These are phyloP conservation scores for Mythimna vitellina DNA, from an alignment of 2,888 invertebrate genomes.

Conservation along the genomic window DNA sequence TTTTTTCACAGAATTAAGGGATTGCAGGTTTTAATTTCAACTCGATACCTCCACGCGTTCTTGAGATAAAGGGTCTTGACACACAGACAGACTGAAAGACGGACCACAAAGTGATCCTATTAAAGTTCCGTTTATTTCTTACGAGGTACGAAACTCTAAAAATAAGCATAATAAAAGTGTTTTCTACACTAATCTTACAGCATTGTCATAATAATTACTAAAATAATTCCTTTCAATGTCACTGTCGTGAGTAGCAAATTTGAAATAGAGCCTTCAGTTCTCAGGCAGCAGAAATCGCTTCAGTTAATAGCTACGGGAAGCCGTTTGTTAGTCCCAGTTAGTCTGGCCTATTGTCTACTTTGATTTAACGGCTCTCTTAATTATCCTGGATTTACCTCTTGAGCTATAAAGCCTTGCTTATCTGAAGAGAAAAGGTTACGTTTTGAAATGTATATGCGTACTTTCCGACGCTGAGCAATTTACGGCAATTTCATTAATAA, in stretches of 20 bases:
- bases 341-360: slow-evolving; percentile 35
- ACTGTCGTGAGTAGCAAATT: neutral
- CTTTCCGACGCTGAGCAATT: neutral
- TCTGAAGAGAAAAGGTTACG: slow-evolving; percentile 23
- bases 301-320: slow-evolving; percentile 22
- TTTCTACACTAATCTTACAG: neutral
- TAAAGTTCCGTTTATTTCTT: too few relatives aligned
- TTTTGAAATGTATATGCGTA: neutral
- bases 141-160: too few relatives aligned
- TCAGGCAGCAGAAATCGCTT: slow-evolving; percentile 10
- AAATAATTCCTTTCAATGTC: neutral
- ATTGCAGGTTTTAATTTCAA: too few relatives aligned
- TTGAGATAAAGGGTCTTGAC: too few relatives aligned
- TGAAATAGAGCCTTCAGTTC: neutral
- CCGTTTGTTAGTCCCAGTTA: slow-evolving; percentile 35
- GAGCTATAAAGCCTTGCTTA: slow-evolving; percentile 14
- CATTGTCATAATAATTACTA: neutral
- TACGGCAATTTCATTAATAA: neutral
- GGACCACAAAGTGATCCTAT: too few relatives aligned
- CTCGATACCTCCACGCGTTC: too few relatives aligned
- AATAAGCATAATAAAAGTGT: neutral
- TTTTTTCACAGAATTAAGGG: too few relatives aligned
- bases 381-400: slow-evolving; percentile 34
- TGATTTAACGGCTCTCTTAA: slow-evolving; percentile 37
- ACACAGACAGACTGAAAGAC: too few relatives aligned